phyloP scores from a whole-genome alignment of 2,888 invertebrate genomes.

The Chymomyza caudatula region DNA sequence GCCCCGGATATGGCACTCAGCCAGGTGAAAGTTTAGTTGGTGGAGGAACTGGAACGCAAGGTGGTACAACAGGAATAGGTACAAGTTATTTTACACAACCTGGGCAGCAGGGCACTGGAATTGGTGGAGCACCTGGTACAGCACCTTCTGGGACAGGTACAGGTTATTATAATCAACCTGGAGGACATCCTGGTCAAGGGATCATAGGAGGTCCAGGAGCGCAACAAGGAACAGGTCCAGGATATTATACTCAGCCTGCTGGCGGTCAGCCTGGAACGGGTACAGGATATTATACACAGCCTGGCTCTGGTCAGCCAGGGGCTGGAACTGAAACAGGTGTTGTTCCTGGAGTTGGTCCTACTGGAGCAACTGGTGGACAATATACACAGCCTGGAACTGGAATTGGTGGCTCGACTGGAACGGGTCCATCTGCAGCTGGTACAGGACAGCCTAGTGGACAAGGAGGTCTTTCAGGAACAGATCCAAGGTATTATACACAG shows the following conservation, averaged over 20 bases:
- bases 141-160: conserved; percentile 1
- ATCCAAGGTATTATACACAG: background rate
- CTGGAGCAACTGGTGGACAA: conserved; percentile 9
- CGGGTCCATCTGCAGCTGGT: conserved; percentile 4
- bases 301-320: conserved; percentile 16
- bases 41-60: background rate
- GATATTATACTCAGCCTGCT: conserved; percentile 23
- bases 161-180: conserved; percentile 9
- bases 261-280: conserved; percentile 12
- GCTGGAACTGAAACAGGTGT: conserved; percentile 8
- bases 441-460: conserved; percentile 13
- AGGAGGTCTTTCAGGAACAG: background rate
- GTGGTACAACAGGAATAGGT: conserved; percentile 1
- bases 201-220: conserved; percentile 15
- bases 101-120: background rate
- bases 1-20: conserved; percentile 20
- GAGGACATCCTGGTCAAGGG: conserved; percentile 5
- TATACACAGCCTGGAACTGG: conserved; percentile 9
- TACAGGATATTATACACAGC: background rate
- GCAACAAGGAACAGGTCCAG: conserved; percentile 14
- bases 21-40: background rate
- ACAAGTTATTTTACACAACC: conserved; percentile 5
- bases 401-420: background rate
- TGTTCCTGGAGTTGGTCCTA: no score
- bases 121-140: conserved; percentile 13